Conservation (phyloP, 2,113 vertebrate species). For the Callionymus lyra region DNA sequence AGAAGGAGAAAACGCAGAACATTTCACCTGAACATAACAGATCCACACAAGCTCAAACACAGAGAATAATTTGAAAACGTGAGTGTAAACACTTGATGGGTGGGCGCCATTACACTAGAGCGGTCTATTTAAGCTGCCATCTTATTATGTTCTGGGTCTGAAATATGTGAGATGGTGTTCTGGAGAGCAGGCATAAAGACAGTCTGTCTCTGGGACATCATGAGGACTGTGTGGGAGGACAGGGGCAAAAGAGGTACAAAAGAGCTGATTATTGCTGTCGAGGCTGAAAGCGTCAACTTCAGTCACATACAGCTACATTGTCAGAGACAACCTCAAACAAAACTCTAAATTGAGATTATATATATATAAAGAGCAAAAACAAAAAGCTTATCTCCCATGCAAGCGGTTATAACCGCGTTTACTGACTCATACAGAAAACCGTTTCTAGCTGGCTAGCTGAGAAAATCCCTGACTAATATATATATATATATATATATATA, state of each 20-base stretch:
- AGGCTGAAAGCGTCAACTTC: constrained; percentile 29
- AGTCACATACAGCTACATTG: constrained; percentile 16
- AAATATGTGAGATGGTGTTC: constrained; percentile 47
- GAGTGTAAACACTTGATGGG: constrained; percentile 14
- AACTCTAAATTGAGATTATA: no score
- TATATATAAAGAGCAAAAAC: no score
- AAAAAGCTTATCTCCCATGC: no score
- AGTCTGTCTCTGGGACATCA: constrained; percentile 51
- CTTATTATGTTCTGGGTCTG: constrained; percentile 24
- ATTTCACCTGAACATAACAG: constrained; percentile 27
- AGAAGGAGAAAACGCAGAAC: constrained; percentile 6
- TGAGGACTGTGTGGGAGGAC: constrained; percentile 48
- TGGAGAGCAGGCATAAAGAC: constrained; percentile 51
- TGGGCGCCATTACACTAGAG: constrained; percentile 20
- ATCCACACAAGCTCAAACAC: constrained; percentile 4
- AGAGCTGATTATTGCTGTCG: constrained; percentile 50
- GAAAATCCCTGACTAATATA: no score
- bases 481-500: no score
- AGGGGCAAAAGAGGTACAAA: constrained; percentile 46
- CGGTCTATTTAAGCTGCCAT: constrained; percentile 38
- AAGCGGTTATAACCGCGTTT: no score
- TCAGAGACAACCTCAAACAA: constrained; percentile 13
- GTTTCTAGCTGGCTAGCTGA: no score
- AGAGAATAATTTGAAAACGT: not conserved
- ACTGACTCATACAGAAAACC: no score